Percentiles rank a stretch among this genome's conserved stretches.
Evolutionary conservation across 2,113 vertebrate species (phyloP).

Genomic region (Proterorhinus semilunaris): DNA sequence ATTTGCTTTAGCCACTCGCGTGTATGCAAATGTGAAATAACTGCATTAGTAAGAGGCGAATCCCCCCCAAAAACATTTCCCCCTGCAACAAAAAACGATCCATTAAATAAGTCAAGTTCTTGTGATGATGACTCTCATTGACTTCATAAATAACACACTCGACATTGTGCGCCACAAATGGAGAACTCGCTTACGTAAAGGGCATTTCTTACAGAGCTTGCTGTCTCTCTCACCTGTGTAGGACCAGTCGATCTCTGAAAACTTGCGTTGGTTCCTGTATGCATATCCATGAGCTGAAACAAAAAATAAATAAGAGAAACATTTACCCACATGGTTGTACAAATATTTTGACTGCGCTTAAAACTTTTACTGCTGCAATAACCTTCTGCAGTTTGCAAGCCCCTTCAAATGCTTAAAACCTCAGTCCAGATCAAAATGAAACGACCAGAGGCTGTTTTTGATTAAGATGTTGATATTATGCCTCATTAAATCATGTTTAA

Average conservation of each 20-base stretch:
- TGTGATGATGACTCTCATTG: background rate
- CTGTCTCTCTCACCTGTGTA: conserved; percentile 84
- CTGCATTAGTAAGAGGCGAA: no score
- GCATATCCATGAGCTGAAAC: conserved; percentile 79
- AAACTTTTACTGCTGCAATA: background rate
- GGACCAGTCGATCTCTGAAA: conserved; percentile 94
- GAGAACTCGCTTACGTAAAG: no score
- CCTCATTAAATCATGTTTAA: conserved; percentile 11
- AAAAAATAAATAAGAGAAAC: conserved; percentile 21
- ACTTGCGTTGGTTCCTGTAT: conserved; percentile 89
- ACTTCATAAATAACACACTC: background rate
- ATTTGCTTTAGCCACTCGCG: no score
- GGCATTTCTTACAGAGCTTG: no score
- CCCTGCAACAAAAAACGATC: background rate
- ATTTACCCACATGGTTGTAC: background rate
- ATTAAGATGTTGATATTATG: conserved; percentile 1
- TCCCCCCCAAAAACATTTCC: background rate
- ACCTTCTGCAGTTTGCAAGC: background rate
- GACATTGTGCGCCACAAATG: no score
- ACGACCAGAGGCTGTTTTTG: background rate
- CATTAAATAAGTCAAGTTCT: background rate
- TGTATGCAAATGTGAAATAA: no score
- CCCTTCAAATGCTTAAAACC: background rate
- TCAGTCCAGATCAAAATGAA: background rate
- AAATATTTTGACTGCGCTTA: background rate